Evolutionary conservation across 2,888 invertebrate genomes (phyloP), one percentile per base, ranked within the genome.

Genomic region (Trissoscelio sp.): DNA sequence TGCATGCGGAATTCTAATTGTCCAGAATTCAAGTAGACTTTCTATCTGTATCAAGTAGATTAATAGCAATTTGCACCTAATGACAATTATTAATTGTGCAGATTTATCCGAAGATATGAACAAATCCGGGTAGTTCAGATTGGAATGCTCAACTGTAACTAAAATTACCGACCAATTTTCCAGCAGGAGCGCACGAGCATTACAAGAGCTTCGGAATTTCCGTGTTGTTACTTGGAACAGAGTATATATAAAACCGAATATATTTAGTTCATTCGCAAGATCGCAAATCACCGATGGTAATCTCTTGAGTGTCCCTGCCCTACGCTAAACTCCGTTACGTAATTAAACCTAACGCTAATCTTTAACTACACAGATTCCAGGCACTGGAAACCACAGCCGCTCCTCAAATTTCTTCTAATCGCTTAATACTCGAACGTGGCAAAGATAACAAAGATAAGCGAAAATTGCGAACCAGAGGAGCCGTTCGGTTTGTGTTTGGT

Each of bases 261-360:
- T 53, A 73, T 73, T 60, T 64, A 57, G 78, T 78, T 48, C 64
- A 57, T 57, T 70, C 53, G 75, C 37, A 69, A 69, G 67, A 60
- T 77, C 75, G 67, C 75, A 77, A 77, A 69, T 77, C 67, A 60
- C 34, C 34, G 53, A 22, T 22, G 66, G 39, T 79, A 79, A 79
- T 79, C 78, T 51, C 3, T 6, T 20, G 18, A 62, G 37, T 22
- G 31, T 7, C 14, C 18, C 18, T 28, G 18, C 42, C n/a, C 7
- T 20, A 46, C 51, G 34, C 14, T 20, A 7, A 24, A 4, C 31
- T 53, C 39, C n/a, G 57, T 64, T 69, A n/a, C 48, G 24, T 64
- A 64, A 78, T 64, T 69, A 44, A 69, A 69, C 14, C 42, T 34
- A 53, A 34, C 46, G 64, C 46, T 46, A 37, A 78, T 64, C 60